Conservation (phyloP, 1,140 invertebrate genomes). For the Neelides sp. region DNA sequence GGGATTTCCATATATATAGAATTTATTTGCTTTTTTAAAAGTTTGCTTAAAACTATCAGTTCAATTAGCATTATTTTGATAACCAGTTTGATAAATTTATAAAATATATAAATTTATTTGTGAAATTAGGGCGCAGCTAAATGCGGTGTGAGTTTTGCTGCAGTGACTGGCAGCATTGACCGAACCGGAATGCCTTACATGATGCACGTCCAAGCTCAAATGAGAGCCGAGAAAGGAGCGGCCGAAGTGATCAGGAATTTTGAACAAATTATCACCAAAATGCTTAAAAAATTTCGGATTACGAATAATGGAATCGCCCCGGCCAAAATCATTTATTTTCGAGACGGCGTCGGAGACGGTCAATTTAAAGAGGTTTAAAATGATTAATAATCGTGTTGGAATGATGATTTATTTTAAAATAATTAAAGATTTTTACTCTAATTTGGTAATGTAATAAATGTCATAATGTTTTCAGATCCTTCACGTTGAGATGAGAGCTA, state of each 20-base stretch:
- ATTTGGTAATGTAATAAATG: too few species aligned
- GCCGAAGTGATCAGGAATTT: constrained; percentile 33
- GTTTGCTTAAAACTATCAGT: too few species aligned
- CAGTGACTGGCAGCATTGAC: constrained; percentile 21
- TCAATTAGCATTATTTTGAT: too few species aligned
- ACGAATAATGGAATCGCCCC: constrained; percentile 28
- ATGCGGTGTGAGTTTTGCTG: constrained; percentile 26
- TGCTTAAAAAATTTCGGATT: constrained; percentile 31
- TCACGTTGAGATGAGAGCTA: constrained; percentile 45
- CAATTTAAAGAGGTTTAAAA: constrained; percentile 36
- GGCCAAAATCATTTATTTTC: constrained; percentile 36
- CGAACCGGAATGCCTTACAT: constrained; percentile 24
- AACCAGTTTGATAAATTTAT: too few species aligned
- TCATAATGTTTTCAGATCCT: too few species aligned
- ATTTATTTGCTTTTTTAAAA: too few species aligned
- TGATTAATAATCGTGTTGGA: not conserved
- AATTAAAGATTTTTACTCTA: too few species aligned
- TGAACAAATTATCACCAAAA: constrained; percentile 28
- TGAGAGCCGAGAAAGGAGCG: constrained; percentile 22
- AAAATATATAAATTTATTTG: too few species aligned
- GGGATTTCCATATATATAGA: too few species aligned
- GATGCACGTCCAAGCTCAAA: constrained; percentile 26
- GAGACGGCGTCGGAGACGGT: constrained; percentile 41
- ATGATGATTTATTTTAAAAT: too few species aligned
- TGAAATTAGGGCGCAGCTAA: too few species aligned